Conservation (phyloP, 1,140 invertebrate species). For the Drosophila takahashii region DNA sequence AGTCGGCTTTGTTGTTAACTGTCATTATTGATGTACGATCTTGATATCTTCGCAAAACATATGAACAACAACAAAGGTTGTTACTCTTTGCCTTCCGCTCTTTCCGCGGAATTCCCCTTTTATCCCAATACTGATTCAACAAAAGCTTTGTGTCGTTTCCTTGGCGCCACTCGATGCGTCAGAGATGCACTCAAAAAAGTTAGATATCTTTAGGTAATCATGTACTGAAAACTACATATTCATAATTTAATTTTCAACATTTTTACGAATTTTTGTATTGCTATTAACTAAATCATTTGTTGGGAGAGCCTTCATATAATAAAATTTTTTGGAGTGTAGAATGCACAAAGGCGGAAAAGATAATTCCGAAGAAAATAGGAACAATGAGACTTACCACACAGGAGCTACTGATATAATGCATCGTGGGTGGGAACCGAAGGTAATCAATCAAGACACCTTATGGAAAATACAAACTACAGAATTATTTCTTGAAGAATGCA, state of each 20-base stretch:
- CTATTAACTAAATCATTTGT: too few relatives aligned
- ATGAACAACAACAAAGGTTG: slow-evolving; percentile 50
- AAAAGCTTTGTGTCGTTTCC: slow-evolving; percentile 38
- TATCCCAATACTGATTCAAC: slow-evolving; percentile 27
- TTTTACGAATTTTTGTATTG: too few relatives aligned
- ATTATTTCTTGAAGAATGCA: too few relatives aligned
- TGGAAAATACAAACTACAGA: too few relatives aligned
- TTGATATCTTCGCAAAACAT: slow-evolving; percentile 64
- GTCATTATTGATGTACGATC: slow-evolving; percentile 82
- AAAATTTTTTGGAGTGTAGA: not conserved
- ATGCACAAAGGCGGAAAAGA: not conserved
- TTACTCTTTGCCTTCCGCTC: slow-evolving; percentile 17
- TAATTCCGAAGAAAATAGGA: not conserved
- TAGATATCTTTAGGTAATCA: not conserved
- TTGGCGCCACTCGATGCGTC: slow-evolving; percentile 37
- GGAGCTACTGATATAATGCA: not conserved
- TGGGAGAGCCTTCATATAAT: too few relatives aligned
- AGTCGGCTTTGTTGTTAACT: slow-evolving; percentile 68
- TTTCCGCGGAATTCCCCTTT: not conserved
- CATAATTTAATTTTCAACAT: too few relatives aligned
- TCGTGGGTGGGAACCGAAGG: not conserved
- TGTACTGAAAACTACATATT: too few relatives aligned
- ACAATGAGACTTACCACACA: not conserved
- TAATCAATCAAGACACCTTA: not conserved
- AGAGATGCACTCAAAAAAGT: slow-evolving; percentile 6